phyloP scores from a whole-genome alignment of 53 echinoderm and acorn worm genomes.

The Crossaster papposus region DNA sequence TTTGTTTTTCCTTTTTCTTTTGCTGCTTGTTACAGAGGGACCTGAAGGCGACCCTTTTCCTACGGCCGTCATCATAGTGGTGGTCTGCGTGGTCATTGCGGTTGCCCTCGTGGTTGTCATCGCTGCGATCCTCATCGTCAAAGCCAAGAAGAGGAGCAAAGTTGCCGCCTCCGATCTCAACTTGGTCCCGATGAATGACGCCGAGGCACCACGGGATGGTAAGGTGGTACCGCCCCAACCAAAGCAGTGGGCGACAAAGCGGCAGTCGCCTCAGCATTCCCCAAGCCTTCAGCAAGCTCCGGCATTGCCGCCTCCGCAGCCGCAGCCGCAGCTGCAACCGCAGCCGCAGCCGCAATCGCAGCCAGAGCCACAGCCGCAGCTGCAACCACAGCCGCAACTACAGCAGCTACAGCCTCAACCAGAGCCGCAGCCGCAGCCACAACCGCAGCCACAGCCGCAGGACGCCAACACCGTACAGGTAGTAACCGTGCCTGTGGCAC shows the following conservation, averaged over 20 bases:
- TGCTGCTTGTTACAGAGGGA: conserved; percentile 20
- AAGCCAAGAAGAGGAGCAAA: conserved; percentile 17
- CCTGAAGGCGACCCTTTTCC: not conserved
- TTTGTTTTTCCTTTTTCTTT: not conserved
- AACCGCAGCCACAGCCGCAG: not conserved
- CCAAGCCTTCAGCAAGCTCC: not conserved
- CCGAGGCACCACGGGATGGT: not conserved
- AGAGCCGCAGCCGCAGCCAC: not conserved
- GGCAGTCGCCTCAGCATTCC: not conserved
- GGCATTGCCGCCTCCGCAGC: not conserved
- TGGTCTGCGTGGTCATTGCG: conserved; percentile 27
- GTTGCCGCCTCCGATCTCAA: not conserved
- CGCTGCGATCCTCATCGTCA: conserved; percentile 4
- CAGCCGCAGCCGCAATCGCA: not conserved
- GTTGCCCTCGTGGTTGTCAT: conserved; percentile 3
- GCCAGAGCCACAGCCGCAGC: not conserved
- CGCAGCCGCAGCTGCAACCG: not conserved
- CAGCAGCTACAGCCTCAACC: not conserved
- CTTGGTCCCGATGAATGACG: not conserved
- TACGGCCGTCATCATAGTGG: conserved; percentile 14
- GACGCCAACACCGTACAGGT: conserved; percentile 4
- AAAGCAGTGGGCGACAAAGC: conserved; percentile 19
- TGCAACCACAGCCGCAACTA: not conserved
- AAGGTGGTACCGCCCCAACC: not conserved
- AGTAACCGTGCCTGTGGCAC: conserved; percentile 33